Evolutionary conservation across 2,113 vertebrate species (phyloP).

Genomic region (Tragelaphus imberbis): DNA sequence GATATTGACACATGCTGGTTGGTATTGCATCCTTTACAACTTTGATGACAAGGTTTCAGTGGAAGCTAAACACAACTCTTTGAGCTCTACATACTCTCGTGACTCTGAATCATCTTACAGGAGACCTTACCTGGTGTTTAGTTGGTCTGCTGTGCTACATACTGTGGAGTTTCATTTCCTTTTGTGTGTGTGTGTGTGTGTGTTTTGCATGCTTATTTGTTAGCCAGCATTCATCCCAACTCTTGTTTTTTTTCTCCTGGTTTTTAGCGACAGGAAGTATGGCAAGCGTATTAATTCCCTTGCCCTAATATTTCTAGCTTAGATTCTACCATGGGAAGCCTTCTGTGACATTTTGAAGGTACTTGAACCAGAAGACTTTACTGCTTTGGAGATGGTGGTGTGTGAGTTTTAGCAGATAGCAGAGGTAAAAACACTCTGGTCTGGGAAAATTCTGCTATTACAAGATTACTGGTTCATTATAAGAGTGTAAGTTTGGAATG

Average conservation of each 20-base stretch:
- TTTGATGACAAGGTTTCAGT: background rate
- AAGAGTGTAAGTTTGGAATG: background rate
- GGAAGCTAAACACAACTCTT: background rate
- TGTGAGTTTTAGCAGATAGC: background rate
- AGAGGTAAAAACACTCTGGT: background rate
- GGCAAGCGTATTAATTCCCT: background rate
- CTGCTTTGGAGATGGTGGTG: background rate
- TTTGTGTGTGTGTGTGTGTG: background rate
- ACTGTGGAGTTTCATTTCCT: background rate
- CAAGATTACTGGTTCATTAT: background rate
- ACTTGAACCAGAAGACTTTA: background rate
- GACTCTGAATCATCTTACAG: background rate
- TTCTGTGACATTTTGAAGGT: background rate
- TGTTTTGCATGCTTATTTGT: background rate
- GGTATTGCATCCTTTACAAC: background rate
- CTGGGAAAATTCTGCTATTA: background rate
- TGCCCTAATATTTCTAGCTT: background rate
- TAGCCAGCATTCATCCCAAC: background rate
- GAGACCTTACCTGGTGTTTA: background rate
- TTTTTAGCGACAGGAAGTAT: background rate
- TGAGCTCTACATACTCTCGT: accelerated
- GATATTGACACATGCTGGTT: background rate
- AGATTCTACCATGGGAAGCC: background rate
- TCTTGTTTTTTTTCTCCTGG: background rate
- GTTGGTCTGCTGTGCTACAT: background rate